These are phyloP conservation scores for Rhinophrynus dorsalis DNA, from an alignment of 2,797 vertebrate genomes.

Conservation along the genomic window DNA sequence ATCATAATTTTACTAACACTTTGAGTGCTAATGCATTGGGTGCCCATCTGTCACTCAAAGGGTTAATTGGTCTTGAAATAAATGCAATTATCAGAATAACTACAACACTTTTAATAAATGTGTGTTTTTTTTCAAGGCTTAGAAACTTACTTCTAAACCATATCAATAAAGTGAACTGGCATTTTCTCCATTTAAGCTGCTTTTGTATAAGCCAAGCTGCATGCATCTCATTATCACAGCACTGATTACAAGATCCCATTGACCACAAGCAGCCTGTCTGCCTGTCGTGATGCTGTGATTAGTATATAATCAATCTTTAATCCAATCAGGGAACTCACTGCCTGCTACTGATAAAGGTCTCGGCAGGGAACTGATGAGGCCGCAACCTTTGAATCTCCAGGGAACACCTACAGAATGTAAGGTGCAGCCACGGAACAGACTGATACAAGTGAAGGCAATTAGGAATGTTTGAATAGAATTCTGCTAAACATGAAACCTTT, in stretches of 20 bases:
- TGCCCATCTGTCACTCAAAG: no score
- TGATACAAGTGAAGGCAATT: slow-evolving; percentile 59
- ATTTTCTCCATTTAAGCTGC: slow-evolving; percentile 39
- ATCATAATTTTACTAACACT: no score
- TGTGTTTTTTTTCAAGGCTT: no score
- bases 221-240: slow-evolving; percentile 66
- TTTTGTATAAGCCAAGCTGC: slow-evolving; percentile 57
- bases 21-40: no score
- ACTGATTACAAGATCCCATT: slow-evolving; percentile 82
- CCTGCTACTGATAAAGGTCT: slow-evolving; percentile 73
- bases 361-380: slow-evolving; percentile 74
- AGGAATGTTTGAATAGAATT: slow-evolving; percentile 56
- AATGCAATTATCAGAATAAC: no score
- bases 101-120: no score
- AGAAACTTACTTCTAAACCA: no score
- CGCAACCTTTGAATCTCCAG: slow-evolving; percentile 66
- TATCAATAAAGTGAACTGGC: neutral
- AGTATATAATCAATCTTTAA: slow-evolving; percentile 79
- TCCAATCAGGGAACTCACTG: slow-evolving; percentile 77
- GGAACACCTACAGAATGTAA: slow-evolving; percentile 61
- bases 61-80: no score
- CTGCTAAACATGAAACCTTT: slow-evolving; percentile 53
- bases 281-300: slow-evolving; percentile 70
- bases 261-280: slow-evolving; percentile 69
- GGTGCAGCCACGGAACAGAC: slow-evolving; percentile 53